Base-by-base conservation (phyloP, 2,797 vertebrate species). In the Clarias laeviceps region DNA sequence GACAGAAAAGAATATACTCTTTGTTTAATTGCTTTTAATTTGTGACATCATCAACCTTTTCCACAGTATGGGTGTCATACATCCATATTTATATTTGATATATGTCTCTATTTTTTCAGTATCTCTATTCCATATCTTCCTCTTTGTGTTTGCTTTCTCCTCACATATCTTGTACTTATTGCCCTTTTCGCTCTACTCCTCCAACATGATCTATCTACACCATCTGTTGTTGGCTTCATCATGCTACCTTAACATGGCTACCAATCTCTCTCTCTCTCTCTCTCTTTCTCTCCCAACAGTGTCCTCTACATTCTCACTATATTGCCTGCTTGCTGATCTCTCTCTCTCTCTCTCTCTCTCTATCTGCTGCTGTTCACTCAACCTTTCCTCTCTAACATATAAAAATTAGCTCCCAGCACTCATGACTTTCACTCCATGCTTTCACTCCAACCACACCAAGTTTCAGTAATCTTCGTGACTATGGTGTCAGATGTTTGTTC, bases 191-290 rank as follows among this genome's bases (percentile, higher is more conserved):
- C 11, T 83, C 20, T 27, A 32, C 69, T 56, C 24, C 32, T 59
- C 34, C 12, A 64, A 64, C 78, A 34, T 45, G 59, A 81, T 37
- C 32, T 77, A 65, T 84, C 8, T 6, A 24, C 29, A 56, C 80
- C 50, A 70, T 82, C 80, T 82, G 45, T 69, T 70, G 27, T 69
- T 57, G 29, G 66, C 80, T 57, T 20, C 64, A 69, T 59, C 64
- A 57, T 18, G 57, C 50, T 70, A 82, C 80, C 62, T 82, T 29
- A 40, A 82, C 64, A 66, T 78, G 20, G 18, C 59, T 65, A 15
- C 24, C 11, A 5, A 20, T 32, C 3, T 27, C 82, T 24, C 5
- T 64, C 20, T 74, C 57, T 27, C 32, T 45, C 54, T 61, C 34
- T 37, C 29, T 69, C 40, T 11, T 20, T 17, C 45, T 81, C 45